Conservation (phyloP, 2,113 vertebrate species). For the Crotalus tigris region DNA sequence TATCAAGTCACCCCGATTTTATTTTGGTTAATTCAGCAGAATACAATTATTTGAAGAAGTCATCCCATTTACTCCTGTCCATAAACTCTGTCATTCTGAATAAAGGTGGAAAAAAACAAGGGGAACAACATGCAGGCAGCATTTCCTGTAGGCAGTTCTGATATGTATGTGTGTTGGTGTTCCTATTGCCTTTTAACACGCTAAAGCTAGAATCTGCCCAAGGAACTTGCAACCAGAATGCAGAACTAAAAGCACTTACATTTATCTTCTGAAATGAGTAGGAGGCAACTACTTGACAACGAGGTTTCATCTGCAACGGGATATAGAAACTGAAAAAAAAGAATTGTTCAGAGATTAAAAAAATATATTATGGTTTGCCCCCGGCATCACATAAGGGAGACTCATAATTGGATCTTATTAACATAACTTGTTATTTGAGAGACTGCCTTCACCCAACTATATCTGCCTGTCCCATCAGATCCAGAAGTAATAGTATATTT, state of each 20-base stretch:
- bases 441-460: neutral
- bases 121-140: neutral
- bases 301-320: conserved; percentile 64
- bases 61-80: neutral
- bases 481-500: neutral
- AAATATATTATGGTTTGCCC: conserved; percentile 3
- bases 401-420: neutral
- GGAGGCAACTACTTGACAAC: conserved; percentile 78
- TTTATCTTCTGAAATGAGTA: conserved; percentile 90
- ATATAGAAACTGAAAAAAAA: conserved; percentile 82
- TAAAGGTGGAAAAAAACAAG: neutral
- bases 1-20: too few relatives aligned
- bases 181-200: neutral
- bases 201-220: neutral
- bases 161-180: neutral
- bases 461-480: neutral
- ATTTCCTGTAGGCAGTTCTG: neutral
- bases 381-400: neutral
- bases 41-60: neutral
- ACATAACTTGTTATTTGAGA: neutral
- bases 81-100: neutral
- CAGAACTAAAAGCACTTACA: conserved; percentile 73
- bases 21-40: neutral
- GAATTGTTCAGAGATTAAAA: conserved; percentile 41
- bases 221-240: neutral